Percentiles rank a stretch among this genome's conserved stretches.
phyloP scores from a whole-genome alignment of 1,140 invertebrate genomes.

The Microplitis demolitor region DNA sequence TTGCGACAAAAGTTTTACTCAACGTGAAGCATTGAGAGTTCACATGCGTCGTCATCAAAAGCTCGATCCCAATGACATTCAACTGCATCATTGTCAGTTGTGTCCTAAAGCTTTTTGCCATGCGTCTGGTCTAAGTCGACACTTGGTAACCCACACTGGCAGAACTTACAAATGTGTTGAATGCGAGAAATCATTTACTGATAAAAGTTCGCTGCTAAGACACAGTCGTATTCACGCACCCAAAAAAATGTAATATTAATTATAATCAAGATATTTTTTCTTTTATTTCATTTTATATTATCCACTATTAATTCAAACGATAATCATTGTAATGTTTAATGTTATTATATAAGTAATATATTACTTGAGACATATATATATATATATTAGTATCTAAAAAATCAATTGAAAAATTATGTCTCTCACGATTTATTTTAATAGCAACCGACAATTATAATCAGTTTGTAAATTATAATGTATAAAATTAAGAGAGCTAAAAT shows the following conservation, averaged over 20 bases:
- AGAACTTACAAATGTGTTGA: slow-evolving; percentile 69
- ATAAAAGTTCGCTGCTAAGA: slow-evolving; percentile 71
- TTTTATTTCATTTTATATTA: too few species aligned
- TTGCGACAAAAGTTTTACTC: slow-evolving; percentile 76
- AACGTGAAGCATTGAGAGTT: slow-evolving; percentile 68
- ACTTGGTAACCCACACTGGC: slow-evolving; percentile 72
- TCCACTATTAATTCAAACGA: too few species aligned
- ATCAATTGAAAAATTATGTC: too few species aligned
- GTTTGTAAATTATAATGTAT: too few species aligned
- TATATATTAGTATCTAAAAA: too few species aligned
- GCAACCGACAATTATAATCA: too few species aligned
- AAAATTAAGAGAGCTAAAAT: too few species aligned
- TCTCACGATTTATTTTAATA: too few species aligned
- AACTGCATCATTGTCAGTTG: slow-evolving; percentile 69
- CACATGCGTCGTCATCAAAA: slow-evolving; percentile 69
- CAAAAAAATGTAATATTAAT: slow-evolving; percentile 40
- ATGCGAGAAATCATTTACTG: slow-evolving; percentile 72
- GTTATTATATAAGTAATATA: too few species aligned
- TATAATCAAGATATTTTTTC: neutral
- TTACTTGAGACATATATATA: too few species aligned
- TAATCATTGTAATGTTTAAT: too few species aligned
- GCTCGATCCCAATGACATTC: slow-evolving; percentile 64
- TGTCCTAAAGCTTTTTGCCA: slow-evolving; percentile 74
- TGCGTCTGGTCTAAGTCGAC: slow-evolving; percentile 71
- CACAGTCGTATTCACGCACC: slow-evolving; percentile 64